A percentile compares a stretch with the other conserved stretches of the same genome.
These are phyloP conservation scores for Paramormyrops kingsleyae DNA, from an alignment of 2,113 vertebrate species.

Conservation along the genomic window DNA sequence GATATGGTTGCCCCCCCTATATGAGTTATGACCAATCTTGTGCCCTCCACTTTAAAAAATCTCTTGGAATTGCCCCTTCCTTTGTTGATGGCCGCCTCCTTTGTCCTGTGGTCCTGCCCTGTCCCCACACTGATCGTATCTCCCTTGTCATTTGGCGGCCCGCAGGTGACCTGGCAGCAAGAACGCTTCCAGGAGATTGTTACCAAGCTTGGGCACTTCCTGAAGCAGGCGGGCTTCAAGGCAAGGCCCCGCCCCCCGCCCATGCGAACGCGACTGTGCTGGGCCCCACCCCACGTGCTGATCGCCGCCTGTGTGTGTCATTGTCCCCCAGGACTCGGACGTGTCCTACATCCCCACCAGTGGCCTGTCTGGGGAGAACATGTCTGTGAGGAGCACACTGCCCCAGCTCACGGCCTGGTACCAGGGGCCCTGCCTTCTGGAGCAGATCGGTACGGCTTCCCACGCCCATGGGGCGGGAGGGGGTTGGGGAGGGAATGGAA, in stretches of 20 bases:
- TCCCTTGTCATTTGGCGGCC: not conserved
- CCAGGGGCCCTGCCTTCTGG: conserved; percentile 80
- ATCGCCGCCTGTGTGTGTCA: not conserved
- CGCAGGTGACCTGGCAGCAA: conserved; percentile 88
- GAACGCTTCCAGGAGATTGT: conserved; percentile 87
- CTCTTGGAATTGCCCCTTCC: not conserved
- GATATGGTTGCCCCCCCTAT: not conserved
- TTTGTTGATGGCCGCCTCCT: not conserved
- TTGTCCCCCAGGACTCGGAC: conserved; percentile 76
- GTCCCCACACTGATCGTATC: not conserved
- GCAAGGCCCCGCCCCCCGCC: conserved; percentile 48
- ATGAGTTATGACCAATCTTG: not conserved
- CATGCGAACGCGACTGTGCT: not conserved
- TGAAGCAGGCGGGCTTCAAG: conserved; percentile 98
- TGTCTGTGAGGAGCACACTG: conserved; percentile 68
- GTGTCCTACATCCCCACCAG: conserved; percentile 91
- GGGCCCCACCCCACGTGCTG: not conserved
- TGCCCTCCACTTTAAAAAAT: not conserved
- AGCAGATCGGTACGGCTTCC: conserved; percentile 81
- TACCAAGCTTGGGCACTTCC: conserved; percentile 87
- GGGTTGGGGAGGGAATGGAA: not conserved
- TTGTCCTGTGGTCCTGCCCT: not conserved
- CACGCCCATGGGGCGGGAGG: not conserved
- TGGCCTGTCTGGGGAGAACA: conserved; percentile 91
- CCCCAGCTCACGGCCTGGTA: conserved; percentile 82